These are phyloP conservation scores for Campoletis sonorensis DNA, from an alignment of 1,140 invertebrate species.

Conservation along the genomic window DNA sequence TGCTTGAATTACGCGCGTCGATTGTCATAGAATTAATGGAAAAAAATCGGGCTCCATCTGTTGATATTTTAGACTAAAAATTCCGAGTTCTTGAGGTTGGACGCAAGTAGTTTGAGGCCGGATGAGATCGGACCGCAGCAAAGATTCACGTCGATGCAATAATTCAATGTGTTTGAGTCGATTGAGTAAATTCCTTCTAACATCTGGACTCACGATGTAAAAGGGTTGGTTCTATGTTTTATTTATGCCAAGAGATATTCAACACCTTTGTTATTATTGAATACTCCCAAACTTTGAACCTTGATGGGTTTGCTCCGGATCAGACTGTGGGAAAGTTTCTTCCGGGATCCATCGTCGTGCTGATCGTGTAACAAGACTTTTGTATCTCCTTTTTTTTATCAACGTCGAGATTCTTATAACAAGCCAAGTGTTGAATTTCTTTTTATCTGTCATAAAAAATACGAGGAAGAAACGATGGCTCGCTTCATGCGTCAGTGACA, in stretches of 20 bases:
- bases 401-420: background rate
- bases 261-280: background rate
- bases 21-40: background rate
- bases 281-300: background rate
- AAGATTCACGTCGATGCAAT: background rate
- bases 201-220: background rate
- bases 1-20: background rate
- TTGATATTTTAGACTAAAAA: too few relatives aligned
- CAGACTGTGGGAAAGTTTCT: background rate
- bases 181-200: background rate
- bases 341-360: background rate
- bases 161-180: too few relatives aligned
- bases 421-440: background rate
- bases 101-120: background rate
- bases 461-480: background rate
- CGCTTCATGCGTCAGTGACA: background rate
- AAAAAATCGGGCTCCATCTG: too few relatives aligned
- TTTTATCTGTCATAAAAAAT: background rate
- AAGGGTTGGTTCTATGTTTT: background rate
- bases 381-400: background rate
- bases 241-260: background rate
- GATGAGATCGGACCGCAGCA: background rate
- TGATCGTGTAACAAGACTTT: background rate
- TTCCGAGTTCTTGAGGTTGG: background rate
- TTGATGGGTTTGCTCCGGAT: background rate